Conservation (phyloP, 92 coral and sea anemone genomes). For the Heteractis magnifica region DNA sequence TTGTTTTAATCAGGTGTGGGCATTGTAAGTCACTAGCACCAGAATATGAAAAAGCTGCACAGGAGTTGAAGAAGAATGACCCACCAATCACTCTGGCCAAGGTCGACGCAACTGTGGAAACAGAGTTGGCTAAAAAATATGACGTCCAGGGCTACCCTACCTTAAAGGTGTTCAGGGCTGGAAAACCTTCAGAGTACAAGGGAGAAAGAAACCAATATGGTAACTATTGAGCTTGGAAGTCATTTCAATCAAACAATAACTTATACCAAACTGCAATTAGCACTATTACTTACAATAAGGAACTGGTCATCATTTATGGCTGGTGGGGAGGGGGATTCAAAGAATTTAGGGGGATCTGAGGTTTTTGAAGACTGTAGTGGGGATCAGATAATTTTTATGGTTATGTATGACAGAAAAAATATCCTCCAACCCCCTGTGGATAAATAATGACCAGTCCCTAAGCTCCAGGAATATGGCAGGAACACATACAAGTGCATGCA, state of each 20-base stretch:
- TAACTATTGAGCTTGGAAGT: slow-evolving; percentile 19
- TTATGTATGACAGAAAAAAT: too few relatives aligned
- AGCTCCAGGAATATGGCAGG: too few relatives aligned
- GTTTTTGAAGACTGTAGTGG: too few relatives aligned
- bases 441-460: too few relatives aligned
- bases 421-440: too few relatives aligned
- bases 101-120: slow-evolving; percentile 82
- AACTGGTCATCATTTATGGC: too few relatives aligned
- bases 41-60: slow-evolving; percentile 95
- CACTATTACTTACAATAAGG: too few relatives aligned
- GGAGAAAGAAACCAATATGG: slow-evolving; percentile 87
- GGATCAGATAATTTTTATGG: too few relatives aligned
- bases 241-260: background rate
- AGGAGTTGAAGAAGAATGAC: slow-evolving; percentile 74
- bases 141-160: slow-evolving; percentile 90
- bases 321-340: too few relatives aligned
- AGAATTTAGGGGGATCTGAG: too few relatives aligned
- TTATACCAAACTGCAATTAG: too few relatives aligned
- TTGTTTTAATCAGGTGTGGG: slow-evolving; percentile 73
- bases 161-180: slow-evolving; percentile 86
- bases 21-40: slow-evolving; percentile 97
- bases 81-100: slow-evolving; percentile 94
- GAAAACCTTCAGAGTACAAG: slow-evolving; percentile 88
- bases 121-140: slow-evolving; percentile 73
- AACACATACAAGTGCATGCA: too few relatives aligned